Conservation (phyloP, 1,140 invertebrate genomes). For the Campoletis sonorensis region DNA sequence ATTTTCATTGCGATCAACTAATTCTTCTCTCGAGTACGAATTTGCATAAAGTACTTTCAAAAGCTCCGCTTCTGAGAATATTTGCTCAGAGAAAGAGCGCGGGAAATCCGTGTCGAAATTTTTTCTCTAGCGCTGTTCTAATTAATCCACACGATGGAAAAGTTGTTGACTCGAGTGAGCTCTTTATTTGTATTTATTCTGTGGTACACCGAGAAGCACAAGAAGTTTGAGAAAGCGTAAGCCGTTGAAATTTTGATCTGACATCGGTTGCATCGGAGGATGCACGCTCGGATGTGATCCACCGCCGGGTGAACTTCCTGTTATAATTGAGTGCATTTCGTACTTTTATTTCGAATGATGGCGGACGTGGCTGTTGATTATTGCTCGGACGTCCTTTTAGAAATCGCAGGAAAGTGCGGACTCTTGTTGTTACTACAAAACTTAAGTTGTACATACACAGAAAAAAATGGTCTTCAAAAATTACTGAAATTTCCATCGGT, state of each 20-base stretch:
- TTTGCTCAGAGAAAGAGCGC: neutral
- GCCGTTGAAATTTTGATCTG: slow-evolving; percentile 19
- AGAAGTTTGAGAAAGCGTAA: slow-evolving; percentile 19
- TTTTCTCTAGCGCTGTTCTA: neutral
- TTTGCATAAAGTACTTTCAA: too few relatives aligned
- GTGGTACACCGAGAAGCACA: neutral
- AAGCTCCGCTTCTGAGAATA: neutral
- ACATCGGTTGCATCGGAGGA: neutral
- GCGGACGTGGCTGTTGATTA: slow-evolving; percentile 17
- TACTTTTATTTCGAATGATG: neutral
- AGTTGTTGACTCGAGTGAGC: neutral
- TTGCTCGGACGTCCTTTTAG: slow-evolving; percentile 53
- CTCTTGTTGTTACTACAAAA: slow-evolving; percentile 16
- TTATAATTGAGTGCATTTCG: slow-evolving; percentile 24
- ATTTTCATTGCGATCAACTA: too few relatives aligned
- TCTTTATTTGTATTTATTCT: neutral
- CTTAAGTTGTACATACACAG: neutral
- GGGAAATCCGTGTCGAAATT: neutral
- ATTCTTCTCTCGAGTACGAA: too few relatives aligned
- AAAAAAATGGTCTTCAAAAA: too few relatives aligned
- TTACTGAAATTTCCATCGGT: too few relatives aligned
- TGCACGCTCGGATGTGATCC: neutral
- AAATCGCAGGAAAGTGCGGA: slow-evolving; percentile 52
- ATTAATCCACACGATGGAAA: neutral
- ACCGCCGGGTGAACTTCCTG: slow-evolving; percentile 34